Evolutionary conservation across 2,113 vertebrate genomes (phyloP).

Genomic region (Aldabrachelys gigantea): DNA sequence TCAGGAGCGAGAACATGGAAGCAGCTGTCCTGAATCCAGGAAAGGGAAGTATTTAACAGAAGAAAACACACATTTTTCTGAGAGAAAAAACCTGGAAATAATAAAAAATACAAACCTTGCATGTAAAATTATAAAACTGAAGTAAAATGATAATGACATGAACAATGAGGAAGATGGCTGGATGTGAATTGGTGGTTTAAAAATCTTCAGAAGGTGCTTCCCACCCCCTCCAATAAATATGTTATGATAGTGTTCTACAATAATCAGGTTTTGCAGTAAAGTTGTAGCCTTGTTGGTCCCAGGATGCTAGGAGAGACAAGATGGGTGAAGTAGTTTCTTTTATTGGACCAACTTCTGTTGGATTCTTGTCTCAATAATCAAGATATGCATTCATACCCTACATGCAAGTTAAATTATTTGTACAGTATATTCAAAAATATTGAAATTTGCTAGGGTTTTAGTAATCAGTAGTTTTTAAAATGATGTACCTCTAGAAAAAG

Average conservation of each 20-base stretch:
- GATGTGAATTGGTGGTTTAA: neutral
- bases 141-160: neutral
- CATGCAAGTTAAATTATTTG: neutral
- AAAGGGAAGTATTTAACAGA: neutral
- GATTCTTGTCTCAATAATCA: neutral
- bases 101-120: neutral
- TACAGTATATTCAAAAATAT: neutral
- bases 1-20: neutral
- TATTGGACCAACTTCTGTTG: neutral
- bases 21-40: neutral
- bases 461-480: neutral
- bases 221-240: neutral
- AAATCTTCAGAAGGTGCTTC: neutral
- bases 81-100: neutral
- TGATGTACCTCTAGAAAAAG: neutral
- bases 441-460: neutral
- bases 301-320: neutral
- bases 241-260: neutral
- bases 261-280: neutral
- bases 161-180: neutral
- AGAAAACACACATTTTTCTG: neutral
- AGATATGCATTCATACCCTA: neutral
- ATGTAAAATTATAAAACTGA: neutral
- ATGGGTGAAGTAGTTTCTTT: neutral
- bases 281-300: neutral